Base-by-base conservation (phyloP, 2,888 invertebrate genomes). In the Agonopterix arenella region DNA sequence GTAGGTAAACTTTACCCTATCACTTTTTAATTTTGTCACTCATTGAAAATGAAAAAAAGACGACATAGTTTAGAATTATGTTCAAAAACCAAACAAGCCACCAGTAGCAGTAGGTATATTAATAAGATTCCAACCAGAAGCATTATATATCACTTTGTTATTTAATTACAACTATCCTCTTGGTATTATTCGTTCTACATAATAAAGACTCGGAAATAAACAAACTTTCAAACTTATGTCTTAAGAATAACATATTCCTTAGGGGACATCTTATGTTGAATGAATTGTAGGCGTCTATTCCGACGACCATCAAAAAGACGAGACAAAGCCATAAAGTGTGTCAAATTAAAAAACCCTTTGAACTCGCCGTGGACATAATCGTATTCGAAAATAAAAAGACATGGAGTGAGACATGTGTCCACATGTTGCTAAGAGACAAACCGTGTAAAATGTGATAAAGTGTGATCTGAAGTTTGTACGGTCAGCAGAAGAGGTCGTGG, bases 341-440 rank as follows among this genome's bases (percentile, higher is more conserved):
- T 82, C 84, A 81, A 83, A 85, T 84, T 84, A 80, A 80, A 78
- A 82, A 82, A 72, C 75, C 76, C 78, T 85, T 86, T 84, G 84
- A 85, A 76, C 75, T 70, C 55, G 70, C 84, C 84, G 84, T 76
- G 68, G 73, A 79, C 75, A 76, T 78, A 76, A 79, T 79, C 76
- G 70, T 76, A 74, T 73, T 74, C 71, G 63, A 76, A 77, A 81
- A 84, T 81, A 85, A 83, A 81, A 81, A 73, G 69, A 70, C 66
- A 62, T 69, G 78, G 80, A 80, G 70, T 73, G 73, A 73, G 81
- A 84, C 85, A 84, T 82, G 80, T 84, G 83, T 82, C 80, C 83
- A 77, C 79, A 80, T 79, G 82, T 73, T 76, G 58, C 66, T 75
- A 73, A 77, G 68, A 77, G 79, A 73, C 76, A 72, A 73, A 76